Evolutionary conservation across 1,140 invertebrate genomes (phyloP), one percentile per base, ranked within the genome.

Genomic region (Hylyphantes graminicola): DNA sequence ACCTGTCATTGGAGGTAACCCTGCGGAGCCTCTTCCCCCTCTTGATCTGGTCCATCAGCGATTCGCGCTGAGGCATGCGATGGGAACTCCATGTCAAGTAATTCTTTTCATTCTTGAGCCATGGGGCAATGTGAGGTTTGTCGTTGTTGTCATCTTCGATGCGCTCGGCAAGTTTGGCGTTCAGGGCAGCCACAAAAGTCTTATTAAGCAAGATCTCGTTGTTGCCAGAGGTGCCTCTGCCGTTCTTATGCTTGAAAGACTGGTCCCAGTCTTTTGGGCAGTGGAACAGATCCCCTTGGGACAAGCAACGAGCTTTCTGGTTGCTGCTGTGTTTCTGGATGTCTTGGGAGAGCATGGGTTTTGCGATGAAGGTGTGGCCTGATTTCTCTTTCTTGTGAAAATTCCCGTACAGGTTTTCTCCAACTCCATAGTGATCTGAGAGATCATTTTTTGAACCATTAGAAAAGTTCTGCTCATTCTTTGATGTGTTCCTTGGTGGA

Each of bases 11-110:
- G 17, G 35, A 78, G 9, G 64, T 57, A 87, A 92, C 91, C 61
- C 91, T 90, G 88, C 91, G 92, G 72, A 97, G 89, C 7, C 93
- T 93, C 3, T 94, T 95, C 50, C 95, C 95, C 63, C 94, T 92
- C 88, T 95, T 94, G 65, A 97, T 97, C 88, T 97, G 96, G 91
- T 97, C 95, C 95, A 97, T 96, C 0, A 97, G 90, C 5, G 92
- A 93, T 85, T 93, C 92, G 21, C 65, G 68, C 9, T 68, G 61
- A 9, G 55, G 19, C 12, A 75, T 57, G 19, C 75, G 75, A 21
- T 35, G 64, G 61, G 74, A 68, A 77, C 54, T 70, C 74, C 82
- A 85, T 9, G 54, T 21, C 7, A 75, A 54, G 13, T 67, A 67
- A 59, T 67, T 84, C 35, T 70, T 85, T 48, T 77, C 74, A 54